A percentile compares a stretch with the other conserved stretches of the same genome.
Conservation (phyloP, 2,888 invertebrate species). For the Eulithis testata region DNA sequence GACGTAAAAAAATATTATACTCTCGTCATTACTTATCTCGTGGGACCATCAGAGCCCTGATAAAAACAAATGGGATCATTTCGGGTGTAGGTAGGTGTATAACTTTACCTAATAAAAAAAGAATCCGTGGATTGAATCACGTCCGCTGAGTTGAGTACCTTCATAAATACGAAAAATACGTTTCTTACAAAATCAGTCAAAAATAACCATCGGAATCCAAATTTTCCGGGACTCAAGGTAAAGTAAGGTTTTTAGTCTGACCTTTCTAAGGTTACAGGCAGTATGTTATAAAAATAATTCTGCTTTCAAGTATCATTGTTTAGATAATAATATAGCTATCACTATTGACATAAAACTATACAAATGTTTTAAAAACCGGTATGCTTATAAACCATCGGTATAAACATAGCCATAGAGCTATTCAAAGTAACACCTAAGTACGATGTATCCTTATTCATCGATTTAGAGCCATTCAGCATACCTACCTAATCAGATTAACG, state of each 20-base stretch:
- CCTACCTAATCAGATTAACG: constrained; percentile 11
- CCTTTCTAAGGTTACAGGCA: too few species aligned
- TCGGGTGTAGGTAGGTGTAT: constrained; percentile 1
- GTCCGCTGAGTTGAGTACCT: constrained; percentile 5
- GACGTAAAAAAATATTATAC: constrained; percentile 17
- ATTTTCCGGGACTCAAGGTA: too few species aligned
- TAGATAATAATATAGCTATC: too few species aligned
- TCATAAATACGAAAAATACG: not conserved
- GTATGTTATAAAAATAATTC: too few species aligned
- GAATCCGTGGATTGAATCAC: constrained; percentile 14
- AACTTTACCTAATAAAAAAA: constrained; percentile 18
- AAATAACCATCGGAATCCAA: too few species aligned
- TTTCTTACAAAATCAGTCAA: not conserved
- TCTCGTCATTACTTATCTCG: constrained; percentile 26
- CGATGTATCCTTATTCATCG: not conserved
- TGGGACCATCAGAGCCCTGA: constrained; percentile 18
- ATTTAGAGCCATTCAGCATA: constrained; percentile 4
- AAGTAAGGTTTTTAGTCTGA: too few species aligned
- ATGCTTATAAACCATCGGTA: too few species aligned
- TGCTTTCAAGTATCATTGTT: too few species aligned
- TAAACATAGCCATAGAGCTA: too few species aligned
- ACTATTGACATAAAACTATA: too few species aligned
- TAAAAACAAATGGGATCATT: constrained; percentile 21
- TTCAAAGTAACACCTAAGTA: too few species aligned
- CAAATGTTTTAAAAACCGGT: too few species aligned